phyloP scores from a whole-genome alignment of 2,113 vertebrate species.

The Perca schrenkii region DNA sequence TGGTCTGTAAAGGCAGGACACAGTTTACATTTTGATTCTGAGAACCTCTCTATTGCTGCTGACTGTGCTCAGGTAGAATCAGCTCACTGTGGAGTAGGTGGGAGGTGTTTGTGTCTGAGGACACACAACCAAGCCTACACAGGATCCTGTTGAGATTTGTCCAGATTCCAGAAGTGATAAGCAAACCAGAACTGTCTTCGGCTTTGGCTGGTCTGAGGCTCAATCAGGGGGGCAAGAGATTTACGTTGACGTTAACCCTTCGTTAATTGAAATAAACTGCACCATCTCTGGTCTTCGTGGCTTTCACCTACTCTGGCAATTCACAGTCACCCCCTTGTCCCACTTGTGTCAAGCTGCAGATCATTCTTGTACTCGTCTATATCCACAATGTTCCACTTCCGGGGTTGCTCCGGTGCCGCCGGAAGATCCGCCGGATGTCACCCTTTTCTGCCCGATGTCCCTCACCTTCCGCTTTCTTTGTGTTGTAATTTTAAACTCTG shows the following conservation, averaged over 20 bases:
- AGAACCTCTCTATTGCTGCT: constrained; percentile 1
- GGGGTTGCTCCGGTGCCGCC: too few species aligned
- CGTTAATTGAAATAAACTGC: neutral
- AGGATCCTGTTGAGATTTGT: constrained; percentile 67
- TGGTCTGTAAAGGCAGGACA: neutral
- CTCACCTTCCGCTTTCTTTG: too few species aligned
- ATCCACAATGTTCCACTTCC: too few species aligned
- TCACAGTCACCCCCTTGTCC: neutral
- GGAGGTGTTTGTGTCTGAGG: constrained; percentile 25
- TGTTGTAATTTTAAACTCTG: too few species aligned
- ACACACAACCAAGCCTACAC: neutral
- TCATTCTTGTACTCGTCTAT: neutral
- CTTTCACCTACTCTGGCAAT: neutral
- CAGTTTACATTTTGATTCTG: neutral
- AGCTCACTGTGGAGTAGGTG: constrained; percentile 7
- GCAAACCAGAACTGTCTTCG: neutral
- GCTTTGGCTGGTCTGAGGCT: neutral
- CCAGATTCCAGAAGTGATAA: constrained; percentile 52
- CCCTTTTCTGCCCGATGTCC: too few species aligned
- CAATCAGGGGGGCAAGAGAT: neutral
- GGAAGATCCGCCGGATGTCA: too few species aligned
- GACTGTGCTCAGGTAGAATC: neutral
- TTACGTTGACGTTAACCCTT: neutral
- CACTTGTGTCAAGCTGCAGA: neutral
- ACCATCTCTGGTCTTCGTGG: neutral